These are phyloP conservation scores for Copidosoma floridanum DNA, from an alignment of 1,140 invertebrate species.

Conservation along the genomic window DNA sequence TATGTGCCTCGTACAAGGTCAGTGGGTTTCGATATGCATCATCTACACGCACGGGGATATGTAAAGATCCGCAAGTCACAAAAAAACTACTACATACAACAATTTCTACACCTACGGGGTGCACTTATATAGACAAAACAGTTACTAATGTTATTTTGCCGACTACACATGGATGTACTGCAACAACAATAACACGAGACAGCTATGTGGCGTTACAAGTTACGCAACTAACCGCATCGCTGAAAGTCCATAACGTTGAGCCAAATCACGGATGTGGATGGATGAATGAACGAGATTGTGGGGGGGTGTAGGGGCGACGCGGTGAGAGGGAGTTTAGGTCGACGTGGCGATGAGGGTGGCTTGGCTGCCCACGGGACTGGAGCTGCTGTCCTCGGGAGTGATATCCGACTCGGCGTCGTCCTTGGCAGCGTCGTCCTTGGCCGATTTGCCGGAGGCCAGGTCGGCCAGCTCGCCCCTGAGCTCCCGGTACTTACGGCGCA, in stretches of 20 bases:
- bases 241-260: neutral
- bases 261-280: neutral
- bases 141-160: too few species aligned
- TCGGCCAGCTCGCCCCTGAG: conserved; percentile 63
- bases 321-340: neutral
- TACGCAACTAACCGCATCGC: neutral
- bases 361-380: conserved; percentile 20
- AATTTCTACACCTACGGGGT: too few species aligned
- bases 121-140: too few species aligned
- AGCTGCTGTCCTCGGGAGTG: conserved; percentile 15
- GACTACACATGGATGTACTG: too few species aligned
- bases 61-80: too few species aligned
- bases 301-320: neutral
- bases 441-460: neutral
- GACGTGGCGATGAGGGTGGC: conserved; percentile 20
- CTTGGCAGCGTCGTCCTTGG: conserved; percentile 30
- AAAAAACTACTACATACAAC: too few species aligned
- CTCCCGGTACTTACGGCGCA: conserved; percentile 84
- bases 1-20: too few species aligned
- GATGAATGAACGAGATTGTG: neutral
- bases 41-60: too few species aligned
- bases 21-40: too few species aligned
- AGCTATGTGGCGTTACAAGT: neutral
- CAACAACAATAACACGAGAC: too few species aligned
- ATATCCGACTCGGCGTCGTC: neutral